These are phyloP conservation scores for Catharus minimus DNA, from an alignment of 2,113 vertebrate genomes.

Conservation along the genomic window DNA sequence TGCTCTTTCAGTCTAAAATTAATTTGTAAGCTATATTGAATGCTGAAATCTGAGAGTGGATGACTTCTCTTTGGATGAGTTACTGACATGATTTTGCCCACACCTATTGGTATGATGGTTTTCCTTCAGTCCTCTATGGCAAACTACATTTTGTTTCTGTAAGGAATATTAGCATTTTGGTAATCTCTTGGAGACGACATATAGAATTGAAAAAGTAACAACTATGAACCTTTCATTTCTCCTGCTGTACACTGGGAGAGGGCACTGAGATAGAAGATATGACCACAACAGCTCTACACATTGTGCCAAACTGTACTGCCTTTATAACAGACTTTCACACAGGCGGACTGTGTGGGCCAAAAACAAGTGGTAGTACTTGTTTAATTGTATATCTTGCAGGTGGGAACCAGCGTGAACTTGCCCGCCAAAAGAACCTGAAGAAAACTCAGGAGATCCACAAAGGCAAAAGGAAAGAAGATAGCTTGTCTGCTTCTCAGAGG, in stretches of 20 bases:
- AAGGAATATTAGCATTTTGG: neutral
- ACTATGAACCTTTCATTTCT: neutral
- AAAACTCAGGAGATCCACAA: slow-evolving; percentile 78
- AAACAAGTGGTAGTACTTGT: neutral
- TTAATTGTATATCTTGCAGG: slow-evolving; percentile 24
- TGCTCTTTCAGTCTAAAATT: neutral
- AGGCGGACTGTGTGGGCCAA: neutral
- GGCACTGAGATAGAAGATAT: neutral
- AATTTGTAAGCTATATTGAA: neutral
- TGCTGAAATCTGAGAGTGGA: neutral
- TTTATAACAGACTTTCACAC: neutral
- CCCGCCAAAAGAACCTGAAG: slow-evolving; percentile 80
- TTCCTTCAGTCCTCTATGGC: neutral
- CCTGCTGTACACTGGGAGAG: neutral
- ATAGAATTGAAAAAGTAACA: neutral
- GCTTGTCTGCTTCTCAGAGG: slow-evolving; percentile 75
- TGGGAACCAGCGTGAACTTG: slow-evolving; percentile 80
- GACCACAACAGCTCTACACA: neutral
- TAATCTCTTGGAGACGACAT: neutral
- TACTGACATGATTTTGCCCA: neutral
- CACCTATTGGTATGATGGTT: neutral
- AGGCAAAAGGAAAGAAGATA: slow-evolving; percentile 80
- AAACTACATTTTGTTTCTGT: neutral
- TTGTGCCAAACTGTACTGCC: neutral
- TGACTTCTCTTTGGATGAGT: neutral